Percentiles rank a stretch among this genome's conserved stretches.
phyloP scores from a whole-genome alignment of 2,888 invertebrate genomes.

The Tethea ocularis region DNA sequence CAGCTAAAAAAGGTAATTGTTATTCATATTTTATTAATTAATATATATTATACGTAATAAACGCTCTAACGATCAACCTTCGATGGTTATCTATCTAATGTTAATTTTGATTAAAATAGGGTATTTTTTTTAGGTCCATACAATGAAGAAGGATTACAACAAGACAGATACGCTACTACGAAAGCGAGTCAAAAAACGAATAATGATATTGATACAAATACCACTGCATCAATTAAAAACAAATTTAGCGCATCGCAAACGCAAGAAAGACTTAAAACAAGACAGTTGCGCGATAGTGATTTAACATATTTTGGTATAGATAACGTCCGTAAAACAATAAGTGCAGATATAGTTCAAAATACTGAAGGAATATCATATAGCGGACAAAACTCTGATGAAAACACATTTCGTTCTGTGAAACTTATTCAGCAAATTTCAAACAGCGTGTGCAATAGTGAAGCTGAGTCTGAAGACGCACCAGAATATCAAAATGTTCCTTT shows the following conservation, averaged over 20 bases:
- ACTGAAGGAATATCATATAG: slow-evolving; percentile 21
- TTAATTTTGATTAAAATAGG: no score
- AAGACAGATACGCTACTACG: slow-evolving; percentile 24
- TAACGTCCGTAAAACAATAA: slow-evolving; percentile 32
- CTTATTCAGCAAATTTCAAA: slow-evolving; percentile 70
- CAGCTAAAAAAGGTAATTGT: slow-evolving; percentile 56
- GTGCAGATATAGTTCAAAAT: slow-evolving; percentile 22
- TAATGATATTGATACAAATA: slow-evolving; percentile 23
- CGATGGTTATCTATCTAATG: no score
- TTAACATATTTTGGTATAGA: slow-evolving; percentile 83
- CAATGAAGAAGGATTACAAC: slow-evolving; percentile 28
- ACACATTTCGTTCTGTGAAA: slow-evolving; percentile 70
- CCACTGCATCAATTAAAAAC: slow-evolving; percentile 35
- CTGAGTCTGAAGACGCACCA: slow-evolving; percentile 69
- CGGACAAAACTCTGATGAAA: slow-evolving; percentile 48
- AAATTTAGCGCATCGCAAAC: slow-evolving; percentile 48
- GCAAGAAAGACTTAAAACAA: slow-evolving; percentile 56
- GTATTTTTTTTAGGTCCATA: no score
- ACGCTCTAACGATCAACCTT: no score
- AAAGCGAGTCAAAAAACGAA: slow-evolving; percentile 19
- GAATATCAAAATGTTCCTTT: slow-evolving; percentile 72
- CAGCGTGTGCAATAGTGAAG: slow-evolving; percentile 73
- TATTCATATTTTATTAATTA: neutral
- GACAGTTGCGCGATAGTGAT: slow-evolving; percentile 84
- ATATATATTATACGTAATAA: no score